Conservation (phyloP, 2,888 invertebrate genomes). For the Lycaena phlaeas region DNA sequence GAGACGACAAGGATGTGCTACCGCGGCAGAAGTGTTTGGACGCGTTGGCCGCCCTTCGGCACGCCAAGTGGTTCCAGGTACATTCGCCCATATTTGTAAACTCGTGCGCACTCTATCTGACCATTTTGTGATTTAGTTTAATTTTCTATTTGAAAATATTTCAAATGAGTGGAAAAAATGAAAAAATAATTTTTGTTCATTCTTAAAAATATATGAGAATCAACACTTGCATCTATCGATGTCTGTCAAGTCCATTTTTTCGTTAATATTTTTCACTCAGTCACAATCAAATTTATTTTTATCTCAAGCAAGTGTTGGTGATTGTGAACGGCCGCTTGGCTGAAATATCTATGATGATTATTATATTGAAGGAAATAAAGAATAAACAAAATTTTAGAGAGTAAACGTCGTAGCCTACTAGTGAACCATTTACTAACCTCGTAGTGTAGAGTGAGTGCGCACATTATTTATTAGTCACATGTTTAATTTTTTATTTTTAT, state of each 20-base stretch:
- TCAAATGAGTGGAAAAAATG: neutral
- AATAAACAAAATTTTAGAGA: conserved; percentile 18
- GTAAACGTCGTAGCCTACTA: neutral
- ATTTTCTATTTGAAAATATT: neutral
- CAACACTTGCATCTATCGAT: conserved; percentile 11
- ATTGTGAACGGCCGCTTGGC: neutral
- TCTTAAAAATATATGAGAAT: conserved; percentile 17
- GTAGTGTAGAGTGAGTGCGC: conserved; percentile 46
- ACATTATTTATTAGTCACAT: conserved; percentile 65
- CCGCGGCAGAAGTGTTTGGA: conserved; percentile 99
- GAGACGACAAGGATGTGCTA: conserved; percentile 93
- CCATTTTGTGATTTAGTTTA: conserved; percentile 4
- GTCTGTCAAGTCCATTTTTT: neutral
- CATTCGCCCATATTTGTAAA: conserved; percentile 62
- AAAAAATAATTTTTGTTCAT: conserved; percentile 22
- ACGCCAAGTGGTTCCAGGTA: conserved; percentile 99
- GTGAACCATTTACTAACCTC: conserved; percentile 10
- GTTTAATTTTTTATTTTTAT: conserved; percentile 51
- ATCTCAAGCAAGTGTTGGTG: conserved; percentile 4
- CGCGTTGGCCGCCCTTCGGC: conserved; percentile 99
- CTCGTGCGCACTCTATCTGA: conserved; percentile 46
- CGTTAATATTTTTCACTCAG: neutral
- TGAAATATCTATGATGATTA: conserved; percentile 4
- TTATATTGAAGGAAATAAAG: conserved; percentile 9
- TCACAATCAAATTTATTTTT: neutral